Percentiles rank a stretch among this genome's conserved stretches.
Evolutionary conservation across 2,888 invertebrate genomes (phyloP).

Genomic region (Griposia aprilina): DNA sequence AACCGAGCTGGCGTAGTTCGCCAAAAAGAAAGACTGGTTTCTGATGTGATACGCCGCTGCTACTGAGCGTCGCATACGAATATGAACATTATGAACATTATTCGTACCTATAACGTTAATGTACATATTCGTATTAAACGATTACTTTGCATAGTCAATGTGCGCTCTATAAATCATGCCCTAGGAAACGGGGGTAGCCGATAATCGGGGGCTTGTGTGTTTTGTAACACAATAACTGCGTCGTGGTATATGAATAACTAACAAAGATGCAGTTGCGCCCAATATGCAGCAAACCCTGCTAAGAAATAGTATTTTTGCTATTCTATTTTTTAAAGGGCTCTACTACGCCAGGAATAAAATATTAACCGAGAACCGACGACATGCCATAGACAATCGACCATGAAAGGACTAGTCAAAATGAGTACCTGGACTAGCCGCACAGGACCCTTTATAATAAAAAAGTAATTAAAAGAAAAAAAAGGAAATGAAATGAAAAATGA

Average conservation of each 20-base stretch:
- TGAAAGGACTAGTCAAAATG: not conserved
- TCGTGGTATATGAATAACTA: not conserved
- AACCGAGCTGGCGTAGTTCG: not conserved
- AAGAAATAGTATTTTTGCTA: too few species aligned
- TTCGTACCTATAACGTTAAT: not conserved
- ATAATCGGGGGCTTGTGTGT: too few species aligned
- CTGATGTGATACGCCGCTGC: not conserved
- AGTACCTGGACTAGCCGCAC: not conserved
- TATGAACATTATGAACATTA: not conserved
- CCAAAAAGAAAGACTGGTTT: not conserved
- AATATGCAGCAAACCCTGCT: not conserved
- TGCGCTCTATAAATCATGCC: not conserved
- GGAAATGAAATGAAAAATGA: not conserved
- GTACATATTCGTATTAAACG: not conserved
- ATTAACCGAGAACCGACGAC: too few species aligned
- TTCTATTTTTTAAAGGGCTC: not conserved
- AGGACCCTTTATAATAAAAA: not conserved
- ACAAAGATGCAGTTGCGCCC: not conserved
- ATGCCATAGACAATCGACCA: not conserved
- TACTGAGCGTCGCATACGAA: not conserved
- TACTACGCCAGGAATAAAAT: not conserved
- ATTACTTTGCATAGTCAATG: not conserved
- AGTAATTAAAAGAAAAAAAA: not conserved
- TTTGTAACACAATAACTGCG: not conserved
- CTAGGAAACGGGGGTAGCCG: not conserved